Conservation (phyloP, 2,888 invertebrate genomes). For the Charanyca ferruginea region DNA sequence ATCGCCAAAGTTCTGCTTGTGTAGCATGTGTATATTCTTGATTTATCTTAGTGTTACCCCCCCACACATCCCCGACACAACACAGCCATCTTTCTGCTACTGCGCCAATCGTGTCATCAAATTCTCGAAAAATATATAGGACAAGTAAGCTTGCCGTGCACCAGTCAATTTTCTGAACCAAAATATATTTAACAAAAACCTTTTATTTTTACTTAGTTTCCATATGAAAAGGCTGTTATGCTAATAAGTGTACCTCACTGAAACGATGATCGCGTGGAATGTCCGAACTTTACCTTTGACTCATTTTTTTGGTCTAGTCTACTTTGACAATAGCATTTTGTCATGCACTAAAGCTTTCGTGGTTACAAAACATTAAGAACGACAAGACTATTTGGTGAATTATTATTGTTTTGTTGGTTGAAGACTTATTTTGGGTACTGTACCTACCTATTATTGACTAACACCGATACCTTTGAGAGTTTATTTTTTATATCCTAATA, state of each 20-base stretch:
- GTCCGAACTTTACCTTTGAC: conserved; percentile 38
- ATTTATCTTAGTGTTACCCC: too few relatives aligned
- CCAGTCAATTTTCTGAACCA: too few relatives aligned
- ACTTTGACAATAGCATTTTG: conserved; percentile 39
- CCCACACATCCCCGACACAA: too few relatives aligned
- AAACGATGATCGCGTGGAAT: conserved; percentile 40
- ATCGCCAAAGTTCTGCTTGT: too few relatives aligned
- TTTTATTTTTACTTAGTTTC: not conserved
- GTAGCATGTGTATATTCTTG: too few relatives aligned
- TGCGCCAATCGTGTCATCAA: too few relatives aligned
- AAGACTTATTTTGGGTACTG: conserved; percentile 17
- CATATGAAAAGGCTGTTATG: conserved; percentile 44
- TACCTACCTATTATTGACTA: not conserved
- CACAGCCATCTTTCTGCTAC: too few relatives aligned
- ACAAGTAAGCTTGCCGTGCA: too few relatives aligned
- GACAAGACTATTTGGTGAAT: conserved; percentile 28
- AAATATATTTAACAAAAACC: not conserved
- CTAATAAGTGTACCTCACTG: conserved; percentile 19
- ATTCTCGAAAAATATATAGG: too few relatives aligned
- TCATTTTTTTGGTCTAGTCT: conserved; percentile 43
- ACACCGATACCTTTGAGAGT: not conserved
- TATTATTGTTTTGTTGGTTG: conserved; percentile 18
- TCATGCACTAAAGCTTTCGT: conserved; percentile 51
- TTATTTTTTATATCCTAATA: too few relatives aligned
- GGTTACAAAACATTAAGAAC: conserved; percentile 39